Evolutionary conservation across 2,113 vertebrate genomes (phyloP), one percentile per base, ranked within the genome.

Genomic region (Ellobius talpinus): DNA sequence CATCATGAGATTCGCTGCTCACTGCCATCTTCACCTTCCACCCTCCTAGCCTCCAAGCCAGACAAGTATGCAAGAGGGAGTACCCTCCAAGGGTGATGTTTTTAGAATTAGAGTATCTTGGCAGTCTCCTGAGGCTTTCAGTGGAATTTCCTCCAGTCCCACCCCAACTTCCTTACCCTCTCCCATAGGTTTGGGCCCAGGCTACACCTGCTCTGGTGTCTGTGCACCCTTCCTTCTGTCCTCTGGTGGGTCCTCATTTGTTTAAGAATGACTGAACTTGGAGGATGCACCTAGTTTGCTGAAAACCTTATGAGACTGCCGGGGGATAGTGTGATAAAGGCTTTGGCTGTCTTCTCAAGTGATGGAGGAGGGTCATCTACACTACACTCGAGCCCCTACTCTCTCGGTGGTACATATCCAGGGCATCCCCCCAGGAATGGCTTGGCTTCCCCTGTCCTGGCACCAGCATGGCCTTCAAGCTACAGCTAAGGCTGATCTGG

Each of bases 351-450:
- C 63, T 31, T 12, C 16, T 9, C n/a, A n/a, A n/a, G n/a, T n/a
- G n/a, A n/a, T n/a, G n/a, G n/a, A n/a, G n/a, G n/a, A n/a, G n/a
- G n/a, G n/a, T n/a, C n/a, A n/a, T n/a, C n/a, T n/a, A n/a, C n/a
- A n/a, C n/a, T n/a, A n/a, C n/a, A n/a, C n/a, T n/a, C 0, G 0
- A 23, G 70, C 24, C 68, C 26, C 50, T 5, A 7, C 7, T 36
- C 0, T 7, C 9, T 0, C 0, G 70, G 16, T 42, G 77, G 0
- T 45, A n/a, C 0, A 1, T 13, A 73, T 14, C 11, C 61, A 12
- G 33, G 84, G 63, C 9, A 3, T 1, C n/a, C 52, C 52, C 61
- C 11, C 0, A 6, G 61, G 73, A 31, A 85, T 7, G 1, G 5
- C 14, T 0, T 52, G 16, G 31, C 29, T 29, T 81, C 45, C 19